Conservation (phyloP, 2,888 invertebrate species). For the Hemithea aestivaria region DNA sequence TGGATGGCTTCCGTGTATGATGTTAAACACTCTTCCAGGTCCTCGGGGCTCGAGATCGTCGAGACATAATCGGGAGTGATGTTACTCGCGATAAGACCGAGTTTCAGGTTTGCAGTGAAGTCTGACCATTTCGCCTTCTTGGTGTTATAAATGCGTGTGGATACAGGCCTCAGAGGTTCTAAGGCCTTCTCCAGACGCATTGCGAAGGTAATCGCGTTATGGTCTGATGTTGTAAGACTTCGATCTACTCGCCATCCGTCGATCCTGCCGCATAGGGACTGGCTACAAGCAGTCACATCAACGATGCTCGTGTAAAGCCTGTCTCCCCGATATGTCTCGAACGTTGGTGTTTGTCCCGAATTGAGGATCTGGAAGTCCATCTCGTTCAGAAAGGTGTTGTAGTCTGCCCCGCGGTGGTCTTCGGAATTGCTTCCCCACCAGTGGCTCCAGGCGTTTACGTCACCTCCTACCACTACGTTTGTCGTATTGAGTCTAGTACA, state of each 20-base stretch:
- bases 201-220: conserved; percentile 16
- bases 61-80: no score
- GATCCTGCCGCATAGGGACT: conserved; percentile 1
- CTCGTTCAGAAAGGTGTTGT: no score
- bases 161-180: conserved; percentile 11
- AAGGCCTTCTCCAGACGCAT: no score
- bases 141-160: conserved; percentile 12
- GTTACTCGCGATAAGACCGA: no score
- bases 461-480: no score
- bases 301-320: conserved; percentile 19
- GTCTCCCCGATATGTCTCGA: conserved; percentile 12
- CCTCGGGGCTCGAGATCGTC: no score
- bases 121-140: conserved; percentile 17
- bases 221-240: conserved; percentile 21
- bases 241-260: conserved; percentile 10
- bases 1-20: no score
- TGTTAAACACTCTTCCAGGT: no score
- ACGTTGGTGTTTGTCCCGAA: conserved; percentile 17
- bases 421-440: no score
- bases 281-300: conserved; percentile 19
- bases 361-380: conserved; percentile 17
- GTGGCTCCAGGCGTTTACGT: no score
- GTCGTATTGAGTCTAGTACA: no score
- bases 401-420: conserved; percentile 9
- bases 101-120: no score